Conservation (phyloP, 1,140 invertebrate genomes). For the Amphibalanus amphitrite region DNA sequence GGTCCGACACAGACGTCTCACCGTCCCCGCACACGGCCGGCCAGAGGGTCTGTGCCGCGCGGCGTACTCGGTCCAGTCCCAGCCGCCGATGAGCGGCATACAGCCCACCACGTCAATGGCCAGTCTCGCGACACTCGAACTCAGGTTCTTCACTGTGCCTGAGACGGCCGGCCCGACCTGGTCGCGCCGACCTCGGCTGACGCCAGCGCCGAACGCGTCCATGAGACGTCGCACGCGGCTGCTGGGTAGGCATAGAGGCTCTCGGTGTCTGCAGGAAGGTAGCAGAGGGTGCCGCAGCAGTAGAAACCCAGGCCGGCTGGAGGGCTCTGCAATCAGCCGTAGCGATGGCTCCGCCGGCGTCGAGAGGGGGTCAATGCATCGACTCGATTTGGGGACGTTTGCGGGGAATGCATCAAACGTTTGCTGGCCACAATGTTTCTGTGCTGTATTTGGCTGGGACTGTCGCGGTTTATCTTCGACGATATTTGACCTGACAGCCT, state of each 20-base stretch:
- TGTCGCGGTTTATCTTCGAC: too few species aligned
- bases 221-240: not conserved
- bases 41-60: too few species aligned
- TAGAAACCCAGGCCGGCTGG: not conserved
- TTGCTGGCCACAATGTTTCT: too few species aligned
- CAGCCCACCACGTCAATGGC: not conserved
- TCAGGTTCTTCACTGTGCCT: not conserved
- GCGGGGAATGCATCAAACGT: too few species aligned
- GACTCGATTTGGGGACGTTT: too few species aligned
- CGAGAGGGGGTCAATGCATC: too few species aligned
- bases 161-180: not conserved
- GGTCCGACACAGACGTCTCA: not conserved
- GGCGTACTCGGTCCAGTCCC: not conserved
- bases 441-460: too few species aligned
- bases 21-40: not conserved
- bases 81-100: not conserved
- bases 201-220: not conserved
- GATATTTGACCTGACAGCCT: too few species aligned
- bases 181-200: not conserved
- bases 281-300: not conserved
- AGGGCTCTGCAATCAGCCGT: not conserved
- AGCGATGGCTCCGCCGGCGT: not conserved
- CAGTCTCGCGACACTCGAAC: not conserved
- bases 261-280: not conserved
- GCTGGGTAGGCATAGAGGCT: not conserved